Conservation (phyloP, 2,113 vertebrate genomes). For the Helogale parvula region DNA sequence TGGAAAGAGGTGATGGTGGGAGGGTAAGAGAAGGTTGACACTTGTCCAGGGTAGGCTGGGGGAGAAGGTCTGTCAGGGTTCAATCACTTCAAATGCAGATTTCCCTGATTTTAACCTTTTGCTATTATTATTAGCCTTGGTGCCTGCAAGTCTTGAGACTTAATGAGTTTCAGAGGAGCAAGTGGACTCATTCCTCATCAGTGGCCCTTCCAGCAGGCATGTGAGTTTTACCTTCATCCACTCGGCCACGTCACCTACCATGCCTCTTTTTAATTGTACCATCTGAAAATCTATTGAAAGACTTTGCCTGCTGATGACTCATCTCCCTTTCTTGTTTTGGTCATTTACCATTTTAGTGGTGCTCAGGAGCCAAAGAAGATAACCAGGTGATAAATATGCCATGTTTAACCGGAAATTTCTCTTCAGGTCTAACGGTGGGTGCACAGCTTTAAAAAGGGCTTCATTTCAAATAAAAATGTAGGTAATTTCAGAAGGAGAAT, state of each 20-base stretch:
- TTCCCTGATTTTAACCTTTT: neutral
- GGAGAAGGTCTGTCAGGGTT: neutral
- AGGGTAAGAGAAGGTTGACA: neutral
- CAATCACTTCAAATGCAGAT: neutral
- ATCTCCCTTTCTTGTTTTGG: neutral
- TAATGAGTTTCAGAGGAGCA: neutral
- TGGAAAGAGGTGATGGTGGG: neutral
- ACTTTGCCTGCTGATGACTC: neutral
- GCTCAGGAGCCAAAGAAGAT: neutral
- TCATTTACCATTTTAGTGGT: conserved; percentile 32
- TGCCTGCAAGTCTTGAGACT: neutral
- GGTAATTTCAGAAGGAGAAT: neutral
- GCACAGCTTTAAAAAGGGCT: neutral
- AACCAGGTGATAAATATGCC: neutral
- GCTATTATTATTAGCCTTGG: neutral
- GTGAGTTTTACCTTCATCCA: neutral
- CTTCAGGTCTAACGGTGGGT: neutral
- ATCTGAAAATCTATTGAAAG: neutral
- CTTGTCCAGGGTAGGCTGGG: neutral
- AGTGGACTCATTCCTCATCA: neutral
- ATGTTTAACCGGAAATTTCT: neutral
- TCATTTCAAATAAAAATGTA: neutral
- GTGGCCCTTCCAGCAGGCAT: neutral
- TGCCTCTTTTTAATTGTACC: neutral
- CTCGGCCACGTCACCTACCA: neutral